phyloP scores from a whole-genome alignment of 2,113 vertebrate genomes.

The Probosciger aterrimus region DNA sequence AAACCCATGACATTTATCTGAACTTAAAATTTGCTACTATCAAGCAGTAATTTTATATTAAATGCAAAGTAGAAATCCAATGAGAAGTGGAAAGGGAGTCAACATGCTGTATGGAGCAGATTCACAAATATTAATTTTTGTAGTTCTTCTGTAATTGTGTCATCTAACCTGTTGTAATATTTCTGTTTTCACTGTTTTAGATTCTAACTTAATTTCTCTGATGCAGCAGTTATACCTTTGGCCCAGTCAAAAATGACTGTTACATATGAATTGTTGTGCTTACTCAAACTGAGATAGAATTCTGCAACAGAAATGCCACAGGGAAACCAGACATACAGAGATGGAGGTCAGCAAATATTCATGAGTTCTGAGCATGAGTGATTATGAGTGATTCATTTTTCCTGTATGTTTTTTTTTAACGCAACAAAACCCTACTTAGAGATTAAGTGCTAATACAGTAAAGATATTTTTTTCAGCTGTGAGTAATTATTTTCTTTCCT shows the following conservation, averaged over 20 bases:
- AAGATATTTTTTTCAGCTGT: not conserved
- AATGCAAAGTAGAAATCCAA: not conserved
- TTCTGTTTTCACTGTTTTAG: not conserved
- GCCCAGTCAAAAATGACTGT: not conserved
- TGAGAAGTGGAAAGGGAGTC: not conserved
- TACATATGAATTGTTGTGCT: not conserved
- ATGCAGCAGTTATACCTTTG: not conserved
- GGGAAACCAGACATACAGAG: not conserved
- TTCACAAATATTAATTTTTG: not conserved
- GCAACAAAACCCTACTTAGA: not conserved
- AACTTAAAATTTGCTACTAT: not conserved
- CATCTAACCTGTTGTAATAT: not conserved
- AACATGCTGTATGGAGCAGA: not conserved
- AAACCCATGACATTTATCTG: not conserved
- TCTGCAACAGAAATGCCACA: not conserved
- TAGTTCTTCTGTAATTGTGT: not conserved
- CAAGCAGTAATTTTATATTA: not conserved
- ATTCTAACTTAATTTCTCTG: not conserved
- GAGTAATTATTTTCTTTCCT: not conserved
- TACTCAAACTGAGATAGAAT: not conserved
- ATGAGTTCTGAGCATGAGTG: not conserved
- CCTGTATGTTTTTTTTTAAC: not conserved
- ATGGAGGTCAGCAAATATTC: not conserved
- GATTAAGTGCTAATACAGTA: not conserved
- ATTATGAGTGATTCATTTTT: not conserved